phyloP scores from a whole-genome alignment of 2,797 vertebrate genomes.

The Oryzias sinensis region DNA sequence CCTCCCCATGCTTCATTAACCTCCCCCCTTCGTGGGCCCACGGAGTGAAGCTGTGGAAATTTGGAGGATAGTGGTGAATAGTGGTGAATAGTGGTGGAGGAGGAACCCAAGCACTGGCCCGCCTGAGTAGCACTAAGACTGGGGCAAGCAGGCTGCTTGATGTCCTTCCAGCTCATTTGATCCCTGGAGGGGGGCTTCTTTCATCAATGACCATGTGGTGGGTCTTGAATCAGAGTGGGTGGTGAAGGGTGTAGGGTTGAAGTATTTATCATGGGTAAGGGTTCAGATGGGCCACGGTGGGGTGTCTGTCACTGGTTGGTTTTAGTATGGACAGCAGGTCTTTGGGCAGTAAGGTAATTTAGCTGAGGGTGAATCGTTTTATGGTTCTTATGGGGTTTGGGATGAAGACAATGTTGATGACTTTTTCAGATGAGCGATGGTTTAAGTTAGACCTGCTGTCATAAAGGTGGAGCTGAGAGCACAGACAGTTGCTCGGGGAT shows the following conservation, averaged over 20 bases:
- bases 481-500: constrained; percentile 47
- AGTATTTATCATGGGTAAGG: constrained; percentile 24
- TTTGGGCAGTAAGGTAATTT: constrained; percentile 11
- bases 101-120: constrained; percentile 57
- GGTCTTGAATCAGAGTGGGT: constrained; percentile 78
- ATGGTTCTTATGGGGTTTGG: constrained; percentile 2
- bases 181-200: constrained; percentile 81
- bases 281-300: constrained; percentile 28
- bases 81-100: constrained; percentile 28
- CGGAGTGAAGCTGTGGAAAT: constrained; percentile 79
- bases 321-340: constrained; percentile 19
- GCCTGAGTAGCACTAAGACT: constrained; percentile 52
- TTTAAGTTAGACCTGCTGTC: constrained; percentile 50
- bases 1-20: constrained; percentile 89
- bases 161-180: constrained; percentile 94
- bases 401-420: not conserved
- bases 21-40: constrained; percentile 82
- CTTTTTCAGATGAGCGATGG: constrained; percentile 14
- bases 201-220: constrained; percentile 84
- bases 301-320: constrained; percentile 24
- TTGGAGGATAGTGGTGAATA: constrained; percentile 41
- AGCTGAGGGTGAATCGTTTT: constrained; percentile 7
- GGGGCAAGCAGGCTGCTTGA: constrained; percentile 78
- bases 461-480: constrained; percentile 36
- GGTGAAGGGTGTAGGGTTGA: constrained; percentile 46